Evolutionary conservation across 2,113 vertebrate species (phyloP).

Genomic region (Sinocyclocheilus maitianheensis): DNA sequence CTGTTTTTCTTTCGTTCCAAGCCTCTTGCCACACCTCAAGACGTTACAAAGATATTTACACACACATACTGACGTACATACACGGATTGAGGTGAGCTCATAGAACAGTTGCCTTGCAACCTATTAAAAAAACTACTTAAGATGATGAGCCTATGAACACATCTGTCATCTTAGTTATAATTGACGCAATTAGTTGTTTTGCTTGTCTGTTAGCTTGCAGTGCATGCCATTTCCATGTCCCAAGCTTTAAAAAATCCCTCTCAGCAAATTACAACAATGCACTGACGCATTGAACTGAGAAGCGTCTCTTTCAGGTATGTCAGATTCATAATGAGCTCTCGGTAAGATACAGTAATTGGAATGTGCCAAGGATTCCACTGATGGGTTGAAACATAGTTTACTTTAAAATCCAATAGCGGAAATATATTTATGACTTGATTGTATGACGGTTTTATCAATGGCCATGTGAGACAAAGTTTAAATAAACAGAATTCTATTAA

Average conservation of each 20-base stretch:
- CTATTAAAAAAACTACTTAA: not conserved
- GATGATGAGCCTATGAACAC: not conserved
- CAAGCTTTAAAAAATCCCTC: not conserved
- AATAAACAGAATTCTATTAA: not conserved
- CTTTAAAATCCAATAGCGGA: not conserved
- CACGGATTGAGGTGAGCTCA: not conserved
- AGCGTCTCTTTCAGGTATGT: not conserved
- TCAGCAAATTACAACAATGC: slow-evolving; percentile 15
- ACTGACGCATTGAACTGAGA: not conserved
- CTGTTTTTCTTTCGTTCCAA: not conserved
- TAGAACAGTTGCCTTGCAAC: not conserved
- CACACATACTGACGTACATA: not conserved
- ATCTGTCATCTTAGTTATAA: not conserved
- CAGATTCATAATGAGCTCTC: not conserved
- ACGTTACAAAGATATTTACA: not conserved
- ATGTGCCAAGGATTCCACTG: not conserved
- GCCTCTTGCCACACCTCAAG: not conserved
- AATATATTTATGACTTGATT: not conserved
- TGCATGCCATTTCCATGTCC: not conserved
- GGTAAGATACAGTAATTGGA: not conserved
- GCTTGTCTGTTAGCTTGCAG: not conserved
- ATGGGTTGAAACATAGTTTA: not conserved
- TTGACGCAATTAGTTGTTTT: slow-evolving; percentile 17
- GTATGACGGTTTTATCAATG: not conserved
- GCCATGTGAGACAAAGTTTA: not conserved